A percentile compares a stretch with the other conserved stretches of the same genome.
Evolutionary conservation across 2,113 vertebrate species (phyloP).

Genomic region (Nyctibius bracteatus): DNA sequence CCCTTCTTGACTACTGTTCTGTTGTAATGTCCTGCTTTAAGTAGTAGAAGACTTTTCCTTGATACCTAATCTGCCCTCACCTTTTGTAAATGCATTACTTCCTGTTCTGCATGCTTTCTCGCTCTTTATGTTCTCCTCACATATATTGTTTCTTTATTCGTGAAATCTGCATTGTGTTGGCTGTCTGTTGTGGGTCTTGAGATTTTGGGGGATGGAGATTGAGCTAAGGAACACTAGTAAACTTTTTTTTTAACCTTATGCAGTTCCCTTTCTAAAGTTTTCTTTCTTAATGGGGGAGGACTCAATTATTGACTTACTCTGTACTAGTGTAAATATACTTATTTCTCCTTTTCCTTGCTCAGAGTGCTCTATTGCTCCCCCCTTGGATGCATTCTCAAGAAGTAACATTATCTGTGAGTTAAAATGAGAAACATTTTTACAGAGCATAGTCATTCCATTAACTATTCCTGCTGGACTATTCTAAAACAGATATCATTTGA

Average conservation of each 20-base stretch:
- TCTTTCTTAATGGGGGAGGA: not conserved
- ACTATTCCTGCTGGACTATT: not conserved
- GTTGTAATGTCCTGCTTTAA: conserved; percentile 34
- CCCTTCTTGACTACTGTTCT: not conserved
- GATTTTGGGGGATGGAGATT: not conserved
- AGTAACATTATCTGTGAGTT: not conserved
- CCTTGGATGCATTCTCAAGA: not conserved
- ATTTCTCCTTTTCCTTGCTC: not conserved
- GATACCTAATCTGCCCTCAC: not conserved
- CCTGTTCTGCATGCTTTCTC: not conserved
- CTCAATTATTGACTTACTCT: not conserved
- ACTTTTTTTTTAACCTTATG: not conserved
- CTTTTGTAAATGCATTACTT: conserved; percentile 18
- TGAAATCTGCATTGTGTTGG: not conserved
- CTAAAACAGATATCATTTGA: not conserved
- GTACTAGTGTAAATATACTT: not conserved
- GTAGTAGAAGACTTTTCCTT: conserved; percentile 13
- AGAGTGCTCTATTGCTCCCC: not conserved
- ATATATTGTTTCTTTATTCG: not conserved
- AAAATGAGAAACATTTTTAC: not conserved
- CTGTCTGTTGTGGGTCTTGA: not conserved
- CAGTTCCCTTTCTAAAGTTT: not conserved
- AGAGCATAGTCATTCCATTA: not conserved
- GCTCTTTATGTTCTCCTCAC: not conserved
- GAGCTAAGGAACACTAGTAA: not conserved